Evolutionary conservation across 2,113 vertebrate genomes (phyloP).

Genomic region (Sander lucioperca): DNA sequence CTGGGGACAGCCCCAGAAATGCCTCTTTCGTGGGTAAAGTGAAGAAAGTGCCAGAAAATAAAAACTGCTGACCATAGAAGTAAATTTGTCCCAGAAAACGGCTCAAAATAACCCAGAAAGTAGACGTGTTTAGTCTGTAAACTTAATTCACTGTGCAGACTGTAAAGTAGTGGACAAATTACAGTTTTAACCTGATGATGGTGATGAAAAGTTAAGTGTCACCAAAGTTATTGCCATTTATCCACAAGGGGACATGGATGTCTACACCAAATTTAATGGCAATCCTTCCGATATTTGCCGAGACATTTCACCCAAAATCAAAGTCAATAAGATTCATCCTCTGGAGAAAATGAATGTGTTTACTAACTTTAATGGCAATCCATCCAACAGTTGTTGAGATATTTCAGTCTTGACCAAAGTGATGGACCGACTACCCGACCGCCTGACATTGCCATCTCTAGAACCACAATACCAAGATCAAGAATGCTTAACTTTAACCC

Average conservation of each 20-base stretch:
- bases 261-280: background rate
- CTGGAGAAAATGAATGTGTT: background rate
- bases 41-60: background rate
- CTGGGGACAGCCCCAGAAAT: constrained; percentile 10
- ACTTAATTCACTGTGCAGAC: background rate
- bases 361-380: background rate
- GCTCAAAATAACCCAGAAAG: constrained; percentile 2
- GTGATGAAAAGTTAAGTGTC: background rate
- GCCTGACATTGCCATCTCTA: background rate
- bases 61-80: constrained; percentile 29
- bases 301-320: background rate
- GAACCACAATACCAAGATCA: background rate
- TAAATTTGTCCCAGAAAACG: constrained; percentile 14
- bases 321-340: background rate
- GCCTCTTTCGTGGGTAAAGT: background rate
- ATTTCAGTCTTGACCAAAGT: no score
- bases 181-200: background rate
- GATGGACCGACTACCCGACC: no score
- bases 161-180: background rate
- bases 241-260: background rate
- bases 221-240: background rate
- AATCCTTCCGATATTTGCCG: background rate
- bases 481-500: background rate
- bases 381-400: background rate
- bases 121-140: constrained; percentile 1